Evolutionary conservation across 2,797 vertebrate genomes (phyloP).

Genomic region (Potorous gilbertii): DNA sequence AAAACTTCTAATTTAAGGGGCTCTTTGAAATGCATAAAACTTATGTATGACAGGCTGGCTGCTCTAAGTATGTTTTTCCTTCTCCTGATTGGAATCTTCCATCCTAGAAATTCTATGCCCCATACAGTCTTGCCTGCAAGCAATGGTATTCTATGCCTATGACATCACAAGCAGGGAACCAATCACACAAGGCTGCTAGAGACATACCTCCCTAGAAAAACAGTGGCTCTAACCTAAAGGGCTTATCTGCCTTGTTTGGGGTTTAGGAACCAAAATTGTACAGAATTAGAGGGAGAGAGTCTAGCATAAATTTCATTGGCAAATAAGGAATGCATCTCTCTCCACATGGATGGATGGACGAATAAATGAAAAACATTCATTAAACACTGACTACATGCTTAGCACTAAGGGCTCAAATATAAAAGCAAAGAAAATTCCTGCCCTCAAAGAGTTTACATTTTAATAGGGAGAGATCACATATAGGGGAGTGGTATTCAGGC

Average conservation of each 20-base stretch:
- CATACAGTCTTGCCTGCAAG: not conserved
- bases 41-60: not conserved
- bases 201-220: not conserved
- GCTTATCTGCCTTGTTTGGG: not conserved
- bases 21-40: not conserved
- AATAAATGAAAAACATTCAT: not conserved
- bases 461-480: not conserved
- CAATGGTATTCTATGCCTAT: not conserved
- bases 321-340: not conserved
- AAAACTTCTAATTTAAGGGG: not conserved
- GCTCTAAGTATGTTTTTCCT: not conserved
- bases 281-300: not conserved
- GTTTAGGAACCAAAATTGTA: not conserved
- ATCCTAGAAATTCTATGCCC: not conserved
- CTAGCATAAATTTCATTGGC: not conserved
- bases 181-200: not conserved
- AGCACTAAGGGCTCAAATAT: not conserved
- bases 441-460: not conserved
- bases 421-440: not conserved
- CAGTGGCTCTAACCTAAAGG: not conserved
- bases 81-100: not conserved
- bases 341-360: not conserved
- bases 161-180: not conserved
- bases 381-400: not conserved
- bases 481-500: not conserved